These are phyloP conservation scores for Clostera curtula DNA, from an alignment of 2,888 invertebrate species.

Conservation along the genomic window DNA sequence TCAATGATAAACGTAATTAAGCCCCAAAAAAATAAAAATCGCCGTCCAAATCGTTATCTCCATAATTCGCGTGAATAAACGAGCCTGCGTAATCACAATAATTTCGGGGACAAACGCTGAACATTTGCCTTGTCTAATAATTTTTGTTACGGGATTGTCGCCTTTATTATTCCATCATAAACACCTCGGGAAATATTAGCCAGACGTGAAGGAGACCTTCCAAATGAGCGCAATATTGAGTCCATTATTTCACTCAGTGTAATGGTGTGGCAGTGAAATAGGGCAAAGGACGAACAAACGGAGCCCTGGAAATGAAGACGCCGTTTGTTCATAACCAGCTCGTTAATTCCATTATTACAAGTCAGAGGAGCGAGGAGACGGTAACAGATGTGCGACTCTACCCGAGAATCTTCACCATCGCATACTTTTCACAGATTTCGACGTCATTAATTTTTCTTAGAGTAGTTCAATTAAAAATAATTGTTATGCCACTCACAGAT, in stretches of 20 bases:
- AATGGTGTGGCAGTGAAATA: constrained; percentile 70
- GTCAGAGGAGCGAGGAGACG: constrained; percentile 60
- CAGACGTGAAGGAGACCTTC: constrained; percentile 45
- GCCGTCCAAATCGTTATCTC: constrained; percentile 2
- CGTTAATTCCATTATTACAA: constrained; percentile 73
- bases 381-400: constrained; percentile 67
- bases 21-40: too few relatives aligned
- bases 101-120: constrained; percentile 2
- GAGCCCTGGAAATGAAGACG: constrained; percentile 69
- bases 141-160: constrained; percentile 21
- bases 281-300: constrained; percentile 61
- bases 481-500: constrained; percentile 19
- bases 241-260: constrained; percentile 66
- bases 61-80: too few relatives aligned
- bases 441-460: constrained; percentile 36
- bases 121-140: constrained; percentile 16
- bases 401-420: constrained; percentile 42
- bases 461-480: constrained; percentile 31
- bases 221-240: constrained; percentile 52
- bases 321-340: constrained; percentile 73
- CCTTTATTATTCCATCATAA: constrained; percentile 38
- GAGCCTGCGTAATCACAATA: too few relatives aligned
- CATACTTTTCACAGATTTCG: constrained; percentile 33
- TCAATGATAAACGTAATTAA: constrained; percentile 1
- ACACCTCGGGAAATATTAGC: constrained; percentile 50